These are phyloP conservation scores for Pangasius larnaudii DNA, from an alignment of 2,797 vertebrate genomes.

Conservation along the genomic window DNA sequence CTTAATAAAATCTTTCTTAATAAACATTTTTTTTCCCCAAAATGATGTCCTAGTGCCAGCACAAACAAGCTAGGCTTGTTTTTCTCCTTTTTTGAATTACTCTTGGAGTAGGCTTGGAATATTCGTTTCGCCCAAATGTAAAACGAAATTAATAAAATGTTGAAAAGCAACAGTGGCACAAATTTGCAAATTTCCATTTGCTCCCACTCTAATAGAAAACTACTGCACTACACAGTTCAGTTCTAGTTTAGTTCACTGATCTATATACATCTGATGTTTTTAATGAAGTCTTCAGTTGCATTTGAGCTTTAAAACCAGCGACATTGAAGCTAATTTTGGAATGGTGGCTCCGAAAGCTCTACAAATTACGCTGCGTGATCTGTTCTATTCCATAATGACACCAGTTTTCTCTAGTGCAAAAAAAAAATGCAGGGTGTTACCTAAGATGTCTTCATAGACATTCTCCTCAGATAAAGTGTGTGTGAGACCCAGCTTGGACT, in stretches of 20 bases:
- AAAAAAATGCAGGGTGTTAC: slow-evolving; percentile 65
- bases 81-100: not conserved
- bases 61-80: not conserved
- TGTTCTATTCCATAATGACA: not conserved
- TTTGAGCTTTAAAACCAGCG: not conserved
- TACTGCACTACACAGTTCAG: not conserved
- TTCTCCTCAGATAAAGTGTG: slow-evolving; percentile 99
- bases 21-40: slow-evolving; percentile 6
- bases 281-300: not conserved
- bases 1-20: slow-evolving; percentile 1
- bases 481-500: slow-evolving; percentile 88
- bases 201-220: not conserved
- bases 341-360: not conserved
- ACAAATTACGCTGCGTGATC: too few species aligned
- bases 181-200: not conserved
- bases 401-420: not conserved
- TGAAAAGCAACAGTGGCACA: not conserved
- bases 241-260: not conserved
- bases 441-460: slow-evolving; percentile 96
- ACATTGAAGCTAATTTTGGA: not conserved
- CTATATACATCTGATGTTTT: not conserved
- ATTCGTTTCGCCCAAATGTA: not conserved
- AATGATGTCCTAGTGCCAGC: not conserved
- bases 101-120: not conserved
- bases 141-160: not conserved